Base-by-base conservation (phyloP, 1,140 invertebrate species). In the Drosophila persimilis region DNA sequence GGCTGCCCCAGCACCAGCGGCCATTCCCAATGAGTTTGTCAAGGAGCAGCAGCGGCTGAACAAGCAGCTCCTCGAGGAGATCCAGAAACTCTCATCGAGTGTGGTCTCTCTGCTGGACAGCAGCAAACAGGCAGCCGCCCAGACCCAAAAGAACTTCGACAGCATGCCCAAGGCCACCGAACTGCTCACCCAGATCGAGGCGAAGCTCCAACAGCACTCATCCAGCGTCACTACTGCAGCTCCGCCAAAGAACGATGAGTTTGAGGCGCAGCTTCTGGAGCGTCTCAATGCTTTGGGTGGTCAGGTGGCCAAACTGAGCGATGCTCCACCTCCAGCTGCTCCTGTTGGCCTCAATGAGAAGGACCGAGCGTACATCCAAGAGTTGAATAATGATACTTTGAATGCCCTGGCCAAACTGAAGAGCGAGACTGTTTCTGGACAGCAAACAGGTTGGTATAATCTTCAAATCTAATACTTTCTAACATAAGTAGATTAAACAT, bases 31-130 rank as follows among this genome's bases (percentile, higher is more conserved):
- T 2, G 73, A 77, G 3, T 90, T 90, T 62, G 47, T 90, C 1
- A 46, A 75, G 31, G 59, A 80, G 26, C 89, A 90, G 24, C 64
- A 85, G 43, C 52, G 71, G 24, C 57, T 84, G 8, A 91, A 90
- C 29, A 70, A 77, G 92, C 93, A 93, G 45, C 78, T 95, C 22
- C 91, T 93, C 0, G 92, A 92, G 6, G 93, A 94, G 85, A 90
- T 94, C 1, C 92, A 93, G 26, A 90, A 92, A 8, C 90, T 95
- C 7, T 91, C 93, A 1, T 61, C 80, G 6, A 94, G 93, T 39
- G 91, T 95, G 2, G 92, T 91, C 44, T 89, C 92, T 20, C 90
- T 95, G 39, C 93, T 93, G 73, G 88, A 71, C 59, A 80, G 46
- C 53, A 92, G 66, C 71, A 80, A 81, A 9, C 54, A 80, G 64